A percentile compares a stretch with the other conserved stretches of the same genome.
phyloP scores from a whole-genome alignment of 2,888 invertebrate species.

The Tholera decimalis region DNA sequence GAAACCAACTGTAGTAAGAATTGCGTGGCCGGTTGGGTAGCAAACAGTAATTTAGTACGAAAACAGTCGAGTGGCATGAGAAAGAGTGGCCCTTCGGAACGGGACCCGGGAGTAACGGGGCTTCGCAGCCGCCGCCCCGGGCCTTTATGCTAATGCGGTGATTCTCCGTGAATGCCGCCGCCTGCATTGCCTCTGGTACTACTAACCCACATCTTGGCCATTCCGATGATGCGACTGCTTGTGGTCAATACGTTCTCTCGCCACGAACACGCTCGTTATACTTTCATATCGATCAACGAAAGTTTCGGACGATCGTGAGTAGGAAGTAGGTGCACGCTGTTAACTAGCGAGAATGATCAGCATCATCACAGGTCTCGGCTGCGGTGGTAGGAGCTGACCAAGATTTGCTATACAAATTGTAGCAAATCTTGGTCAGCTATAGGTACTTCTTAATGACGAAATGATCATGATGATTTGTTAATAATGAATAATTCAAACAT shows the following conservation, averaged over 20 bases:
- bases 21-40: conserved; percentile 39
- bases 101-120: conserved; percentile 86
- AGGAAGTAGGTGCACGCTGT: conserved; percentile 72
- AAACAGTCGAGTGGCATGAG: conserved; percentile 81
- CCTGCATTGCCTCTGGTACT: conserved; percentile 79
- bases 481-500: conserved; percentile 23
- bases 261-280: conserved; percentile 86
- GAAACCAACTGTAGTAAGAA: conserved; percentile 29
- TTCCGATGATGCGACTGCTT: conserved; percentile 85
- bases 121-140: conserved; percentile 75
- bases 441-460: conserved; percentile 42
- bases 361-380: conserved; percentile 47
- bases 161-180: conserved; percentile 76
- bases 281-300: conserved; percentile 89
- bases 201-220: conserved; percentile 88
- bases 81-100: conserved; percentile 82
- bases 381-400: conserved; percentile 44
- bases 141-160: conserved; percentile 86
- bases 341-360: conserved; percentile 56
- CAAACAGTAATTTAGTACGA: conserved; percentile 54
- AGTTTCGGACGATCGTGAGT: conserved; percentile 80
- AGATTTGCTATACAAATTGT: too few relatives aligned
- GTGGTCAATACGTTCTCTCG: conserved; percentile 83
- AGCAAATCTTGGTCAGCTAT: conserved; percentile 51
- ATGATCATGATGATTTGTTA: conserved; percentile 37